Evolutionary conservation across 2,888 invertebrate genomes (phyloP), one percentile per base, ranked within the genome.

Genomic region (Magallana nippona): DNA sequence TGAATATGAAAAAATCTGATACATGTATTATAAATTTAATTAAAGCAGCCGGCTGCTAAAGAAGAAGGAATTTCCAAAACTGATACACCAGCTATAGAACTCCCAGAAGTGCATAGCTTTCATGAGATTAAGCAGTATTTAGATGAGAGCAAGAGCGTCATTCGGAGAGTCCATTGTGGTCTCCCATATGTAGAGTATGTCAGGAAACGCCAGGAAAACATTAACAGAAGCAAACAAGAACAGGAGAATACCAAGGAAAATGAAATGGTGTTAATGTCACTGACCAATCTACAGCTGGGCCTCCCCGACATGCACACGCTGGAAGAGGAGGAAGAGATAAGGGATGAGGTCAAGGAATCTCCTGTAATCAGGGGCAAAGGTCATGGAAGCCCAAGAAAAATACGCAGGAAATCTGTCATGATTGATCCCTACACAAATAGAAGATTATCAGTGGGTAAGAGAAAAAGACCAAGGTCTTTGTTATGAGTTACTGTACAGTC

Each of bases 181-280:
- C 82, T 81, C 27, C 83, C 86, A 0, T 90, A 88, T 81, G 89
- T 88, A 78, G 88, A 89, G 17, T 88, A 88, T 82, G 86, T 90
- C 11, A 85, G 81, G 77, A 27, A 71, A 13, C 81, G 83, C 11
- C 88, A 88, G 87, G 90, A 88, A 79, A 79, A 1, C 13, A n/a
- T 19, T 3, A 57, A 79, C n/a, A 10, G 56, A 0, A 57, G 57
- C 57, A 56, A 27, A 79, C 27, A 19, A 56, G 57, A 79, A 22
- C 13, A 79, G 15, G 27, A 10, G 22, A 57, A 22, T 5, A 19
- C 17, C 15, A 56, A 79, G 19, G 85, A 85, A 32, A 85, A 82
- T 71, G 85, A 82, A 11, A 85, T 85, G 85, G 83, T 83, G 13
- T 27, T 85, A 22, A 83, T 85, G 85, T 85, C 83, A 0, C 58